Evolutionary conservation across 2,888 invertebrate genomes (phyloP).

Genomic region (Hyles lineata): DNA sequence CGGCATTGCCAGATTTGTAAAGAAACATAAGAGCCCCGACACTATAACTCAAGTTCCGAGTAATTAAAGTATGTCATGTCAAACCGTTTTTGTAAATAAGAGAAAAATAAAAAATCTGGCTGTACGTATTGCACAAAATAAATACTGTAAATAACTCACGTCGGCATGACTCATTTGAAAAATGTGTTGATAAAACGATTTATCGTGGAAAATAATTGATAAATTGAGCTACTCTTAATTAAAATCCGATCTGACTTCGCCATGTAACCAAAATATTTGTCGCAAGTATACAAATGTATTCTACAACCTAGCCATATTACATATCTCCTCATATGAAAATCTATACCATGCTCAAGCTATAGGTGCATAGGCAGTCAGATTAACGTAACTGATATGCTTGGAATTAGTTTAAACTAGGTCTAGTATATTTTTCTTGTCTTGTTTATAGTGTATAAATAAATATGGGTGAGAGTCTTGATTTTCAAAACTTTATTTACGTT

Average conservation of each 20-base stretch:
- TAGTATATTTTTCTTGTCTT: too few species aligned
- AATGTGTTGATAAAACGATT: neutral
- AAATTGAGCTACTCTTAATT: neutral
- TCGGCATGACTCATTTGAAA: neutral
- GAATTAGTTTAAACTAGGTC: too few species aligned
- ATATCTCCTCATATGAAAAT: too few species aligned
- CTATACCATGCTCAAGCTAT: too few species aligned
- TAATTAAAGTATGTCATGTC: slow-evolving; percentile 18
- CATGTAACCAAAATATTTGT: neutral
- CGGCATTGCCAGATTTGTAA: neutral
- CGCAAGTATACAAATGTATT: too few species aligned
- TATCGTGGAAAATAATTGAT: neutral
- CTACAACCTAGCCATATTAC: too few species aligned
- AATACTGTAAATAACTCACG: neutral
- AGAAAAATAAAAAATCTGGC: neutral
- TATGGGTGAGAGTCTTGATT: too few species aligned
- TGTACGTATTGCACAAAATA: slow-evolving; percentile 1
- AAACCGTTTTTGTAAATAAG: neutral
- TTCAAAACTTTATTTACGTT: too few species aligned
- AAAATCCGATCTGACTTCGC: neutral
- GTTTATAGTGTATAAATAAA: too few species aligned
- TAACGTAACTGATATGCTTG: too few species aligned
- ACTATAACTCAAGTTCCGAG: neutral
- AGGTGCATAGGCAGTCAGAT: too few species aligned
- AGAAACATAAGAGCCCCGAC: neutral